Evolutionary conservation across 30 jellyfish, hydroid and myxozoan genomes (phyloP).

Genomic region (Sanderia malayensis): DNA sequence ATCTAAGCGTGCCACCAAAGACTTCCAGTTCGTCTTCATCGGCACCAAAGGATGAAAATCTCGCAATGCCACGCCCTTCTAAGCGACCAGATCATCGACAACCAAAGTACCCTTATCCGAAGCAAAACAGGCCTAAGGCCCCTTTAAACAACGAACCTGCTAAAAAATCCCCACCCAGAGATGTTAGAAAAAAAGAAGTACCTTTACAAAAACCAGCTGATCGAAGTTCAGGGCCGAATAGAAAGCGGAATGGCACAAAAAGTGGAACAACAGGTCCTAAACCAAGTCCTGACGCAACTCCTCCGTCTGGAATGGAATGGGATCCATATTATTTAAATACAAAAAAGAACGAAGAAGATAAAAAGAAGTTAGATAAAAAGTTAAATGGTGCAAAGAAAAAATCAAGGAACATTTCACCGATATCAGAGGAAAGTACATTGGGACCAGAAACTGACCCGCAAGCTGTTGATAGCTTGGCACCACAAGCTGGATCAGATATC

Average conservation of each 20-base stretch:
- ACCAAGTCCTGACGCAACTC: slow-evolving; percentile 51
- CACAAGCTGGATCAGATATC: slow-evolving; percentile 88
- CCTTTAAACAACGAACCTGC: slow-evolving; percentile 33
- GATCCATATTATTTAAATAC: slow-evolving; percentile 87
- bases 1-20: slow-evolving; percentile 33
- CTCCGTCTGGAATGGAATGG: slow-evolving; percentile 96
- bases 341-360: slow-evolving; percentile 63
- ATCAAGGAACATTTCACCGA: slow-evolving; percentile 83
- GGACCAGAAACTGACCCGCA: slow-evolving; percentile 45
- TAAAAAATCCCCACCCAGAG: slow-evolving; percentile 32
- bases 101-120: slow-evolving; percentile 36
- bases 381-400: slow-evolving; percentile 33
- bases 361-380: slow-evolving; percentile 39
- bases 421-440: slow-evolving; percentile 72
- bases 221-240: slow-evolving; percentile 22
- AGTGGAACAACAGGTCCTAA: slow-evolving; percentile 47
- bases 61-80: slow-evolving; percentile 23
- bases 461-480: slow-evolving; percentile 80
- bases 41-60: slow-evolving; percentile 14
- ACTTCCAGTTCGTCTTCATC: slow-evolving; percentile 37
- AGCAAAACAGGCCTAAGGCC: slow-evolving; percentile 33
- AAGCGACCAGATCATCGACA: slow-evolving; percentile 40
- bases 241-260: neutral
- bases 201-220: slow-evolving; percentile 30
- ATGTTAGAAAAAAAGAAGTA: slow-evolving; percentile 30